Percentiles rank a stretch among this genome's conserved stretches.
These are phyloP conservation scores for Odiellus spinosus DNA, from an alignment of 2,888 invertebrate genomes.

Conservation along the genomic window DNA sequence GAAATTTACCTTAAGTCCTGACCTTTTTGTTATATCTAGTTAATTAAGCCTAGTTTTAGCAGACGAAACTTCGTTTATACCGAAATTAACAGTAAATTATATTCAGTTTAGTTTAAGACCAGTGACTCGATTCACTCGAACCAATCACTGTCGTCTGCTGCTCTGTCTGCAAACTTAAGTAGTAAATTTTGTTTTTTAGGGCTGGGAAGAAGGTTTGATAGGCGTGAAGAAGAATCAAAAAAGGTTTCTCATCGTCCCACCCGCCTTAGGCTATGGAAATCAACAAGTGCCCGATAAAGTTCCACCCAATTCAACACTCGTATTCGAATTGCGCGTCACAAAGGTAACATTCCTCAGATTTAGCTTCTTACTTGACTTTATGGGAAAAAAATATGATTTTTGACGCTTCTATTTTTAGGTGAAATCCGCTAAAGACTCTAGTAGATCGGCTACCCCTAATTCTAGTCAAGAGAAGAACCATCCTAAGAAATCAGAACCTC, in stretches of 20 bases:
- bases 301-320: slow-evolving; percentile 27
- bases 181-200: slow-evolving; percentile 11
- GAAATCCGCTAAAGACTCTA: background rate
- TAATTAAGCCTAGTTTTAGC: background rate
- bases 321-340: slow-evolving; percentile 28
- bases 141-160: too few relatives aligned
- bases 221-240: slow-evolving; percentile 29
- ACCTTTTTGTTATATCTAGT: background rate
- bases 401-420: background rate
- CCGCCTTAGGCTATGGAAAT: slow-evolving; percentile 26
- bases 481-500: background rate
- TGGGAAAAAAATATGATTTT: too few relatives aligned
- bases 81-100: background rate
- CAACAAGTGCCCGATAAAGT: slow-evolving; percentile 26
- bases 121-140: too few relatives aligned
- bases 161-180: too few relatives aligned
- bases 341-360: slow-evolving; percentile 23
- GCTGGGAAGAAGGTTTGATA: slow-evolving; percentile 24
- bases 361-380: too few relatives aligned
- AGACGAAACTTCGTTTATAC: too few relatives aligned
- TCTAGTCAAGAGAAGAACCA: too few relatives aligned
- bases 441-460: background rate
- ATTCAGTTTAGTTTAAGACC: background rate
- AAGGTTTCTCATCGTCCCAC: slow-evolving; percentile 27
- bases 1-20: background rate